Conservation (phyloP, 2,797 vertebrate species). For the Synanceia verrucosa region DNA sequence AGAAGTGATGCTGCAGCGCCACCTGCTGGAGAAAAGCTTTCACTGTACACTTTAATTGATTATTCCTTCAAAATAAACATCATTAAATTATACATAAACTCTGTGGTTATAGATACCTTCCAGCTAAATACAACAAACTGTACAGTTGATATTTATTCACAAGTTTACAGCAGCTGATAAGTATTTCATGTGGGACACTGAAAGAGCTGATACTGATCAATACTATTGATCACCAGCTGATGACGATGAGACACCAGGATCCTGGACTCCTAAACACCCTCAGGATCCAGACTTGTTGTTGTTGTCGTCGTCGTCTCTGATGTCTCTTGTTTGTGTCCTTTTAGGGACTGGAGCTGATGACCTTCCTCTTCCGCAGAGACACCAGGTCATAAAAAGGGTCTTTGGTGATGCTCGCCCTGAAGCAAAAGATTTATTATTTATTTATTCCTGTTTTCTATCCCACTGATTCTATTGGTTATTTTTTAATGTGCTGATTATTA, state of each 20-base stretch:
- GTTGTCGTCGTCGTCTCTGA: background rate
- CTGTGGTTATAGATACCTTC: background rate
- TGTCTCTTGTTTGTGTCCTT: slow-evolving; percentile 6
- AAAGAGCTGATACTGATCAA: too few species aligned
- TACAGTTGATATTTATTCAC: slow-evolving; percentile 6
- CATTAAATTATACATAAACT: slow-evolving; percentile 27
- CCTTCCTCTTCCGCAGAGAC: slow-evolving; percentile 87
- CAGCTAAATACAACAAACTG: slow-evolving; percentile 13
- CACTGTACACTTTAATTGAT: slow-evolving; percentile 38
- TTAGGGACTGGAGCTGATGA: slow-evolving; percentile 68
- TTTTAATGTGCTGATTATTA: too few species aligned
- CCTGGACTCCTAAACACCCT: too few species aligned
- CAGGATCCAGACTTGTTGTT: background rate
- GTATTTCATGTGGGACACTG: too few species aligned
- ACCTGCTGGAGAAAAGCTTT: slow-evolving; percentile 53
- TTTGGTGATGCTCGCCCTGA: slow-evolving; percentile 91
- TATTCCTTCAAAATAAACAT: background rate
- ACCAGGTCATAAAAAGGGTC: slow-evolving; percentile 94
- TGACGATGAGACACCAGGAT: too few species aligned
- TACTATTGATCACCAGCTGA: too few species aligned
- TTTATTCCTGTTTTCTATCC: too few species aligned
- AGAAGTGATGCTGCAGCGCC: slow-evolving; percentile 21
- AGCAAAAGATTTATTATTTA: slow-evolving; percentile 16
- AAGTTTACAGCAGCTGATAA: too few species aligned
- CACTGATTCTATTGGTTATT: too few species aligned